phyloP scores from a whole-genome alignment of 1,140 invertebrate genomes.

The Anadara kagoshimensis region DNA sequence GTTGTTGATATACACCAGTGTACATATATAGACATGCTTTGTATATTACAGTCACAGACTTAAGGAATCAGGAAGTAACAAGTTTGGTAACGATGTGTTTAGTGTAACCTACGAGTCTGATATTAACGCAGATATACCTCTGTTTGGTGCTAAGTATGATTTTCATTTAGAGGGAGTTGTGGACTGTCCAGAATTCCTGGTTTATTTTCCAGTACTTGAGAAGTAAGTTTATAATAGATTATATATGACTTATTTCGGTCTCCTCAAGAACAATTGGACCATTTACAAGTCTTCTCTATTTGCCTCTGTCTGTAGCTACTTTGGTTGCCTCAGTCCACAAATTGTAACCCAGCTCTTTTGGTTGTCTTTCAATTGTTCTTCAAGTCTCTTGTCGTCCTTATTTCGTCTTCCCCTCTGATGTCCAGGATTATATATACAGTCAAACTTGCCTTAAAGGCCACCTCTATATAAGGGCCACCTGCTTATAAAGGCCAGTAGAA shows the following conservation, averaged over 20 bases:
- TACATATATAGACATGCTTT: no score
- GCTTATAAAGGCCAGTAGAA: no score
- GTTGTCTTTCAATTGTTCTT: background rate
- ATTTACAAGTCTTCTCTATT: background rate
- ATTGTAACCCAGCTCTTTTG: background rate
- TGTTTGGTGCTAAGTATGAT: slow-evolving; percentile 98
- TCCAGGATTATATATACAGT: background rate
- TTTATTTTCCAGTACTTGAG: slow-evolving; percentile 90
- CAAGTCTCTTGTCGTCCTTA: background rate
- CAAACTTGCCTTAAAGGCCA: no score
- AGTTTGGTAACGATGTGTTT: slow-evolving; percentile 92
- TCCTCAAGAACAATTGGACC: background rate
- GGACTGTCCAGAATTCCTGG: slow-evolving; percentile 98
- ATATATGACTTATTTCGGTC: background rate
- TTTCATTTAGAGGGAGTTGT: slow-evolving; percentile 97
- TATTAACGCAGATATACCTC: slow-evolving; percentile 81
- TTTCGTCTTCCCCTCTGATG: background rate
- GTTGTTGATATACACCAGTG: no score
- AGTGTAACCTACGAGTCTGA: slow-evolving; percentile 83
- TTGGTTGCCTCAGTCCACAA: no score
- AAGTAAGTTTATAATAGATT: slow-evolving; percentile 76
- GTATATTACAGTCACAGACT: slow-evolving; percentile 76
- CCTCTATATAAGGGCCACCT: no score
- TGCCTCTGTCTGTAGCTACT: no score
- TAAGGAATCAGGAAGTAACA: slow-evolving; percentile 77